Base-by-base conservation (phyloP, 2,888 invertebrate genomes). In the Lagria hirta region DNA sequence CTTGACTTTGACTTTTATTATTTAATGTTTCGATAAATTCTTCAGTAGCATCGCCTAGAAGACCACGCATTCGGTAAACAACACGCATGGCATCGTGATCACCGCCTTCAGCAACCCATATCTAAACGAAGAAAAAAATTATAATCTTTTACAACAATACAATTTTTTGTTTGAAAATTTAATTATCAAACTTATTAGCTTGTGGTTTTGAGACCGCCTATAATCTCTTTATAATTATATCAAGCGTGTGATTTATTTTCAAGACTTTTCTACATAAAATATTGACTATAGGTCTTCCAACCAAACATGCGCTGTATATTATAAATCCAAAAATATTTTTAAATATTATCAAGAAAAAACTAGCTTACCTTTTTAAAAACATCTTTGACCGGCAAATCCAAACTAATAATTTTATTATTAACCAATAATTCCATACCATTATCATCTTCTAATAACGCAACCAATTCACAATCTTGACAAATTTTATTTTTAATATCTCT, bases 401-500 rank as follows among this genome's bases (percentile, higher is more conserved):
- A 77, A 48, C 94, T 94, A 71, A 99, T 97, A 54, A 99, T 99
- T 76, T 97, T 97, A 71, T 97, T 97, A 70, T 93, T 92, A 4
- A 99, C 97, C 16, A 99, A 79, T 53, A 98, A 75, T 69, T 97
- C 97, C 96, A 98, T 98, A 37, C 97, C 97, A 64, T 94, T 97
- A 71, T 98, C 99, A 70, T 99, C 98, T 67, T 99, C 98, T 1
- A 98, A 73, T 14, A 99, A 73, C 0, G 98, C 97, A n/a, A 99
- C 94, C 45, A 99, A 76, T 69, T 99, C 98, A 72, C 98, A 98
- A 73, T 99, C 98, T 28, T 89, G 90, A 66, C 94, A 95, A 55
- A 98, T 98, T 74, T 98, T 98, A 73, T 99, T 98, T 74, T 99
- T 99, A 5, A 99, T 92, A 69, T 99, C 96, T 21, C 98, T 80